Percentiles rank a stretch among this genome's conserved stretches.
Conservation (phyloP, 2,888 invertebrate genomes). For the Tetrapedia diversipes region DNA sequence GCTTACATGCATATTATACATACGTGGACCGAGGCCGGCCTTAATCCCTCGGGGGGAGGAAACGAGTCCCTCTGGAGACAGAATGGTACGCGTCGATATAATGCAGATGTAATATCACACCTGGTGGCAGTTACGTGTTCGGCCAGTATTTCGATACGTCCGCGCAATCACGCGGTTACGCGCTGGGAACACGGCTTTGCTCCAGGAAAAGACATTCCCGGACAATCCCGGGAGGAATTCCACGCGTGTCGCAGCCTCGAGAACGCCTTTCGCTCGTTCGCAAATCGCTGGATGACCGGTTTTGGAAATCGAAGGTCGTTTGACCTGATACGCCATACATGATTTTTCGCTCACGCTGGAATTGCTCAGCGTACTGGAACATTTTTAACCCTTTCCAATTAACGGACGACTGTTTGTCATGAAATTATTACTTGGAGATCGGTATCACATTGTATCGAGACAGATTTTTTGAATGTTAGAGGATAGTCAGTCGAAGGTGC, state of each 20-base stretch:
- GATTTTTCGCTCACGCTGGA: background rate
- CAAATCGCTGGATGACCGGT: conserved; percentile 22
- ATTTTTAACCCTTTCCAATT: no score
- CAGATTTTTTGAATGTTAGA: no score
- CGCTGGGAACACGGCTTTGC: conserved; percentile 23
- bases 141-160: conserved; percentile 48
- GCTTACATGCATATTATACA: background rate
- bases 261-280: conserved; percentile 24
- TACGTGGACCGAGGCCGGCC: conserved; percentile 35
- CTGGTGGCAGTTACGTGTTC: conserved; percentile 48
- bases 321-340: conserved; percentile 35
- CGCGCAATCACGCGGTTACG: conserved; percentile 59
- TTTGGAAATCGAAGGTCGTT: conserved; percentile 17
- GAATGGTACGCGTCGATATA: conserved; percentile 51
- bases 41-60: conserved; percentile 45
- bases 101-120: conserved; percentile 65
- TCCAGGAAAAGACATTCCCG: conserved; percentile 23
- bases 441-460: no score
- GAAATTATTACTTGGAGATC: no score
- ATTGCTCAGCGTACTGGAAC: no score
- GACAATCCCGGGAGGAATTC: conserved; percentile 32
- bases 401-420: no score
- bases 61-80: conserved; percentile 29
- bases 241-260: conserved; percentile 29
- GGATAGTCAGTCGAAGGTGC: no score